Base-by-base conservation (phyloP, 2,888 invertebrate species). In the Luperina testacea region DNA sequence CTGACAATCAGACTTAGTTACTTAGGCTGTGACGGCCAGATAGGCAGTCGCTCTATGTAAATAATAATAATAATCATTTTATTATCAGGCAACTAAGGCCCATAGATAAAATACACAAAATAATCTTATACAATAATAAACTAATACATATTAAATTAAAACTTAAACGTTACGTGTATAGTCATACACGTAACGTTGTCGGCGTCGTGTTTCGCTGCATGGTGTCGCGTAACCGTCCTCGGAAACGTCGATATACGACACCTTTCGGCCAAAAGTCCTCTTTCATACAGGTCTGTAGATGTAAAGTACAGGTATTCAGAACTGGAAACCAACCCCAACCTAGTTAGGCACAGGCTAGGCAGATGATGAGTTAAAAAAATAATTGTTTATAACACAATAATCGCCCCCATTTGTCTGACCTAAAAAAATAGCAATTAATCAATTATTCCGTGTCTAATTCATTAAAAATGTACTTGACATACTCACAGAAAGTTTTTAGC, bases 401-500 rank as follows among this genome's bases (percentile, higher is more conserved):
- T 45, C n/a, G 57, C 13, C 17, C 13, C 13, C 17, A 3, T 9
- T 70, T n/a, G 17, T 45, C 42, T 74, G 69, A 45, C 71, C 78
- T 78, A 72, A 53, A 82, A 82, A 75, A 87, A 87, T 65, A 85
- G 68, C 63, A 72, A 73, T 72, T 71, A 75, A 81, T 85, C 53
- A 83, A 80, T 77, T 80, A 81, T 59, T 72, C 27, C 32, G 1
- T 57, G 7, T 64, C 45, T 75, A 77, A 80, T 87, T 84, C 82
- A 82, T 81, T 68, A 69, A n/a, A 67, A 70, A 61, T 27, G 48
- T 75, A 32, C 65, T 13, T 57, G 70, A 24, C 64, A 38, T 32
- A 48, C 57, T 48, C 57, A 51, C 38, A 27, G 5, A 72, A 72
- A 75, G 57, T 85, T 80, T 32, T 1, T 17, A 82, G 24, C n/a